Conservation (phyloP, 2,888 invertebrate genomes). For the Micoletzkya japonica region DNA sequence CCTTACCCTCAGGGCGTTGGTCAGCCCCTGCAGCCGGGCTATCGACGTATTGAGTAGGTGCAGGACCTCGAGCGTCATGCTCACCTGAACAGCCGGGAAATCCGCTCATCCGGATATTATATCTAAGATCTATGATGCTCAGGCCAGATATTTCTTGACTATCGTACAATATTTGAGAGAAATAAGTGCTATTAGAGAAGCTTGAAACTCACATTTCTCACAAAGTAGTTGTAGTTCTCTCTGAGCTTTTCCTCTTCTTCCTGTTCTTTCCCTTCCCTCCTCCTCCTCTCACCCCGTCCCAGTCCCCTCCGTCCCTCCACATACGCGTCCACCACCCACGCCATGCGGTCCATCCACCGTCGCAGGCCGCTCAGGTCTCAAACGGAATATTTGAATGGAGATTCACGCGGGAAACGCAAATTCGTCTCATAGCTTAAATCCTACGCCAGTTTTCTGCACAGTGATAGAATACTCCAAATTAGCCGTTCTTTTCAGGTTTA, state of each 20-base stretch:
- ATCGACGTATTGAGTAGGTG: slow-evolving; percentile 59
- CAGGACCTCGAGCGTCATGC: slow-evolving; percentile 53
- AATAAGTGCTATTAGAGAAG: not conserved
- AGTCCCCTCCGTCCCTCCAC: slow-evolving; percentile 35
- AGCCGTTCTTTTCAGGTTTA: no score
- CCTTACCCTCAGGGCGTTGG: slow-evolving; percentile 50
- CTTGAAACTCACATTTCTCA: slow-evolving; percentile 46
- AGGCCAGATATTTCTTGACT: not conserved
- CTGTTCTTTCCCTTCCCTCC: not conserved
- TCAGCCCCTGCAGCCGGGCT: slow-evolving; percentile 49
- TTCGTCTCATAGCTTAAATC: no score
- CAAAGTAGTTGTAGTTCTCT: slow-evolving; percentile 56
- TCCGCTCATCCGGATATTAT: not conserved
- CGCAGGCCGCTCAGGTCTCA: slow-evolving; percentile 50
- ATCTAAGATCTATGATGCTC: not conserved
- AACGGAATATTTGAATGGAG: no score
- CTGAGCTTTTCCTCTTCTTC: slow-evolving; percentile 36
- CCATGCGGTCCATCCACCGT: slow-evolving; percentile 53
- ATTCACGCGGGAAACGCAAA: no score
- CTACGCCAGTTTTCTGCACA: no score
- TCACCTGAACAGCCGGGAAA: slow-evolving; percentile 36
- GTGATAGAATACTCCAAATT: no score
- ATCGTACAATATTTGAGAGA: not conserved
- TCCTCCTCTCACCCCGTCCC: slow-evolving; percentile 1
- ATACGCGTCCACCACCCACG: slow-evolving; percentile 45